Evolutionary conservation across 2,113 vertebrate genomes (phyloP).

Genomic region (Myrmecophaga tridactyla): DNA sequence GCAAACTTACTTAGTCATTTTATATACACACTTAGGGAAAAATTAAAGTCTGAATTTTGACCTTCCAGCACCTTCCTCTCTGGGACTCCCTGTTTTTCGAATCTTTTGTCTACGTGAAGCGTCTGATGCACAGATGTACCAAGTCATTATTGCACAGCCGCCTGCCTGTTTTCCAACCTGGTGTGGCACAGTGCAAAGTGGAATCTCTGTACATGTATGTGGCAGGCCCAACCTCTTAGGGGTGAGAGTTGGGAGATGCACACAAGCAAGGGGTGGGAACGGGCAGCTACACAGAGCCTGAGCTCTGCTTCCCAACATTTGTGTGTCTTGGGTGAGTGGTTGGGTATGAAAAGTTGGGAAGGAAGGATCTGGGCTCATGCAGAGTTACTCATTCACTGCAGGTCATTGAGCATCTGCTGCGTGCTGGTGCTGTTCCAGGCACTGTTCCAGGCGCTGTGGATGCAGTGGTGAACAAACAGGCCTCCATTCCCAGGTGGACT

Average conservation of each 20-base stretch:
- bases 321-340: background rate
- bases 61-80: background rate
- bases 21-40: background rate
- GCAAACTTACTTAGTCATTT: background rate
- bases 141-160: no score
- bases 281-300: background rate
- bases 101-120: background rate
- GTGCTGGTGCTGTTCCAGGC: background rate
- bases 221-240: background rate
- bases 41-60: background rate
- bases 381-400: background rate
- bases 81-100: no score
- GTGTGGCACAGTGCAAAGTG: background rate
- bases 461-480: no score
- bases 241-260: background rate
- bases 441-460: background rate
- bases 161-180: background rate
- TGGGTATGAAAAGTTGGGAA: no score
- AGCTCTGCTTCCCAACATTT: background rate
- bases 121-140: background rate
- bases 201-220: background rate
- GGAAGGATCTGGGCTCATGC: background rate
- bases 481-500: no score
- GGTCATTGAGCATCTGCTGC: background rate
- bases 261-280: background rate